A percentile compares a stretch with the other conserved stretches of the same genome.
Evolutionary conservation across 30 jellyfish, hydroid and myxozoan species (phyloP).

Genomic region (Haliclystus octoradiatus): DNA sequence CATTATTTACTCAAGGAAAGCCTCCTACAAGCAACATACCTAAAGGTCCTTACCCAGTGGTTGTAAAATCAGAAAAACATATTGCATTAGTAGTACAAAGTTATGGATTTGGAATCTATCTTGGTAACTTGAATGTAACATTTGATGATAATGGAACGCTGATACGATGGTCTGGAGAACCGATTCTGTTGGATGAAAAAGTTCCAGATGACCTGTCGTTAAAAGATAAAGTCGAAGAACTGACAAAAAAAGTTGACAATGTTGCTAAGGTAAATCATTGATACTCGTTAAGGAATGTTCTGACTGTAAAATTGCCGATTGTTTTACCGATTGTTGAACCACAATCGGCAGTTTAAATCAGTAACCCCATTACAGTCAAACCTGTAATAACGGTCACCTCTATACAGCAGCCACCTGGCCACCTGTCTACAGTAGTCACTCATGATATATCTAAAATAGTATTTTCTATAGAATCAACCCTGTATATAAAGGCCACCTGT

Average conservation of each 20-base stretch:
- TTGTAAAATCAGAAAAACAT: not conserved
- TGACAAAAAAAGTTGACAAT: conserved; percentile 15
- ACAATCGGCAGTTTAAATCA: no score
- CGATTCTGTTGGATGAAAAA: conserved; percentile 36
- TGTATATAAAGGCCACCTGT: no score
- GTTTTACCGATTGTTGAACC: no score
- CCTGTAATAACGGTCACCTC: no score
- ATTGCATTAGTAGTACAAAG: conserved; percentile 46
- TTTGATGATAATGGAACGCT: conserved; percentile 40
- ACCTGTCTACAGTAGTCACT: no score
- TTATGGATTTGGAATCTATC: conserved; percentile 41
- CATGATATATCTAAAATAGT: no score
- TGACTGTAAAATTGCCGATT: no score
- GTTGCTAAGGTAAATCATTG: conserved; percentile 32
- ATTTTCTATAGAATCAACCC: no score
- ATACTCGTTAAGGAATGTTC: no score
- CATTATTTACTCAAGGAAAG: not conserved
- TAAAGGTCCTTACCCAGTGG: conserved; percentile 10
- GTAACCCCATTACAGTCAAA: no score
- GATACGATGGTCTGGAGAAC: conserved; percentile 46
- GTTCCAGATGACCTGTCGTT: conserved; percentile 12
- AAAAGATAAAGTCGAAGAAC: not conserved
- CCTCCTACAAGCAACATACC: conserved; percentile 8
- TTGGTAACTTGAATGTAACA: conserved; percentile 37
- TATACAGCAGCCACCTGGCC: no score